A percentile compares a stretch with the other conserved stretches of the same genome.
These are phyloP conservation scores for Eurystomus glaucurus DNA, from an alignment of 2,797 vertebrate species.

Conservation along the genomic window DNA sequence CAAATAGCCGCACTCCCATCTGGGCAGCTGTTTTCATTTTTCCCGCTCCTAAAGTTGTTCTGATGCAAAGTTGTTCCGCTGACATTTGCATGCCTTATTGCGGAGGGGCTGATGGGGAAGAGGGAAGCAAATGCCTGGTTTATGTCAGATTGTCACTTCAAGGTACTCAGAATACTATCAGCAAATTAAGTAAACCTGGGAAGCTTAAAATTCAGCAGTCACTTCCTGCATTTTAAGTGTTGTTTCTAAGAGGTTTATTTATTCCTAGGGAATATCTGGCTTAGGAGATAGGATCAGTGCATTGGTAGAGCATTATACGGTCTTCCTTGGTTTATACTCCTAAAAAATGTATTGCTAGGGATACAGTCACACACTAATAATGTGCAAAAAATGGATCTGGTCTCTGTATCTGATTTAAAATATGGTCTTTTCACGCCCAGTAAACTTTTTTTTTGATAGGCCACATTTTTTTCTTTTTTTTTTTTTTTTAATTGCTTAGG, in stretches of 20 bases:
- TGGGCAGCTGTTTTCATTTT: not conserved
- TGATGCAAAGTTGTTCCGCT: too few relatives aligned
- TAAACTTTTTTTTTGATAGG: not conserved
- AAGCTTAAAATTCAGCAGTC: not conserved
- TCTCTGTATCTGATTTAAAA: not conserved
- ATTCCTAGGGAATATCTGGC: not conserved
- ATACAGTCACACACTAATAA: not conserved
- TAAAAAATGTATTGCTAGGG: not conserved
- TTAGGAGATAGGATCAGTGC: not conserved
- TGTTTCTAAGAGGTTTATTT: not conserved
- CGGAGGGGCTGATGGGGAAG: not conserved
- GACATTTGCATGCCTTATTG: too few relatives aligned
- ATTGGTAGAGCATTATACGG: not conserved
- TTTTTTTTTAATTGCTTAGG: not conserved
- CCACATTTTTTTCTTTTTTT: accelerated
- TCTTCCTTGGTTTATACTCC: not conserved
- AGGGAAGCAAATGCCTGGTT: not conserved
- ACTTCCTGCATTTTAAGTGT: not conserved
- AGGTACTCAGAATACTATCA: slow-evolving; percentile 25
- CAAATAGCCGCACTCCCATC: too few relatives aligned
- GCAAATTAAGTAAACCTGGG: slow-evolving; percentile 6
- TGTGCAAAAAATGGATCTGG: not conserved
- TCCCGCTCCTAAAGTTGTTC: too few relatives aligned
- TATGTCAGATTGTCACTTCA: slow-evolving; percentile 8
- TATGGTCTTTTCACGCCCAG: not conserved